A percentile compares a stretch with the other conserved stretches of the same genome.
Conservation (phyloP, 2,888 invertebrate genomes). For the Protula sp. region DNA sequence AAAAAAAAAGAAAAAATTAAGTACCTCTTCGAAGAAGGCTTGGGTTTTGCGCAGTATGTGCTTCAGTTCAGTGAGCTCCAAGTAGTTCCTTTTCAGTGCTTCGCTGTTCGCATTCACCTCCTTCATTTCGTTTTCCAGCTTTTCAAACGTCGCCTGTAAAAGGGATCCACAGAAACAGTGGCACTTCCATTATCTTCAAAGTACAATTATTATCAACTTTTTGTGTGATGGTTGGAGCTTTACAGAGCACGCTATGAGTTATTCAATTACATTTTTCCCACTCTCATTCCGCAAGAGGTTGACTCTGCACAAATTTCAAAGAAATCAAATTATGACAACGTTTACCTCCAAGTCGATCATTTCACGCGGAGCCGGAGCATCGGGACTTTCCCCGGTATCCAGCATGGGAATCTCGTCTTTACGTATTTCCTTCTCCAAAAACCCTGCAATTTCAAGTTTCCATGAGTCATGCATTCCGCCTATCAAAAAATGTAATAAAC, state of each 20-base stretch:
- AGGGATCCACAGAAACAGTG: too few species aligned
- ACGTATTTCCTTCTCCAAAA: slow-evolving; percentile 95
- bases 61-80: slow-evolving; percentile 94
- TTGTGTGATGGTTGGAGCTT: too few species aligned
- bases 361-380: slow-evolving; percentile 96
- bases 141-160: slow-evolving; percentile 75
- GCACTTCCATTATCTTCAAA: too few species aligned
- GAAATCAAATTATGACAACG: too few species aligned
- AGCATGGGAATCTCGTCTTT: slow-evolving; percentile 97
- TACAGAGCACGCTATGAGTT: neutral
- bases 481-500: too few species aligned
- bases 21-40: slow-evolving; percentile 94
- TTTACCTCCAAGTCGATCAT: slow-evolving; percentile 54
- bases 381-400: slow-evolving; percentile 96
- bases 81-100: slow-evolving; percentile 89
- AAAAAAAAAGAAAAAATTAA: too few species aligned
- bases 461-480: too few species aligned
- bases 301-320: too few species aligned
- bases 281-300: too few species aligned
- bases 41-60: slow-evolving; percentile 97
- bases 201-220: too few species aligned
- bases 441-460: slow-evolving; percentile 60
- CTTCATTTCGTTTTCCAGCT: slow-evolving; percentile 93
- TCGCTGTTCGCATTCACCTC: slow-evolving; percentile 99
- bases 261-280: too few species aligned